phyloP scores from a whole-genome alignment of 92 coral and sea anemone species.

The Pocillopora meandrina region DNA sequence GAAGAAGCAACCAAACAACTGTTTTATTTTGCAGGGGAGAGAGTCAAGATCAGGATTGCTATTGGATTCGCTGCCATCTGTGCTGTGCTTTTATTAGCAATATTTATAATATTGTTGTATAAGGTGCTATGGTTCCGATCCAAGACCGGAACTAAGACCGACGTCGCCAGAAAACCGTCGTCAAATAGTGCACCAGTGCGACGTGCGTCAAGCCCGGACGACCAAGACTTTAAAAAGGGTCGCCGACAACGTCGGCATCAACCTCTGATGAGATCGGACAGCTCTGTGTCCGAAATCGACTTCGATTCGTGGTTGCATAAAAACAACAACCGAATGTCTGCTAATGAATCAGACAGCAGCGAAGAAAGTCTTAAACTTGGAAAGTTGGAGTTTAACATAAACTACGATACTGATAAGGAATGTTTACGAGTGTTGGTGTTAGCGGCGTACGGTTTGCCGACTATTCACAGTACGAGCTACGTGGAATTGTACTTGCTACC shows the following conservation, averaged over 20 bases:
- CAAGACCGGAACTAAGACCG: constrained; percentile 37
- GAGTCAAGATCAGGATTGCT: constrained; percentile 75
- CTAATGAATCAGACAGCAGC: constrained; percentile 78
- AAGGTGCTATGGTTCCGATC: constrained; percentile 63
- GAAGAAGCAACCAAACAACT: not conserved
- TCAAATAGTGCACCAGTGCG: constrained; percentile 36
- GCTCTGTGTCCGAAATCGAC: constrained; percentile 82
- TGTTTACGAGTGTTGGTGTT: constrained; percentile 60
- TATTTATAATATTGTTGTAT: constrained; percentile 76
- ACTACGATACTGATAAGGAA: constrained; percentile 78
- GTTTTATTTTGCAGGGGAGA: constrained; percentile 42
- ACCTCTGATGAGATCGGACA: constrained; percentile 92
- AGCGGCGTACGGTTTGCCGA: constrained; percentile 68
- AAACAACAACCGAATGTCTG: constrained; percentile 59
- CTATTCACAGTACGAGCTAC: constrained; percentile 67
- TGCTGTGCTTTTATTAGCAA: constrained; percentile 62
- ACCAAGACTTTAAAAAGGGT: constrained; percentile 56
- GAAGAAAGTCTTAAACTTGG: constrained; percentile 71
- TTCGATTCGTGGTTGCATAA: constrained; percentile 50
- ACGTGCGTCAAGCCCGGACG: constrained; percentile 46
- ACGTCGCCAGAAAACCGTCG: not conserved
- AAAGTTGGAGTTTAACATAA: constrained; percentile 73
- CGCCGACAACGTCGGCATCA: constrained; percentile 70
- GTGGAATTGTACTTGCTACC: constrained; percentile 83
- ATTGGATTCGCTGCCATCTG: constrained; percentile 78